Evolutionary conservation across 2,888 invertebrate species (phyloP).

Genomic region (Hydrotaea cyrtoneurina): DNA sequence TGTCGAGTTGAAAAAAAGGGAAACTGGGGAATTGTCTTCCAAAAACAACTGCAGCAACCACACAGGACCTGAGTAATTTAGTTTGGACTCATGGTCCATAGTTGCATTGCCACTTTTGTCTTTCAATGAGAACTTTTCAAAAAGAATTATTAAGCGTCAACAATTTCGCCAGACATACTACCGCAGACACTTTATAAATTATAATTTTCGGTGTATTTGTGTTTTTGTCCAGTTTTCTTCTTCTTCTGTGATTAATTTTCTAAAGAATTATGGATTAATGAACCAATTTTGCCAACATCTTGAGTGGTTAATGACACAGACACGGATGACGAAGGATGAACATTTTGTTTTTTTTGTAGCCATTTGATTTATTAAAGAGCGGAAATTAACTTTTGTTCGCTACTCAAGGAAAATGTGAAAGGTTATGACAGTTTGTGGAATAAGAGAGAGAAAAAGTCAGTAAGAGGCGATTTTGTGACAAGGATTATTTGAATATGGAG

Average conservation of each 20-base stretch:
- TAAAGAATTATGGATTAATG: background rate
- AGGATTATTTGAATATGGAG: too few species aligned
- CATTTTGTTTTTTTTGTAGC: too few species aligned
- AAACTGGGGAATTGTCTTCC: background rate
- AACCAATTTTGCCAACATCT: background rate
- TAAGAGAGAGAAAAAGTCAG: too few species aligned
- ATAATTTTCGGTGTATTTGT: too few species aligned
- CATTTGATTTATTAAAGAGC: background rate
- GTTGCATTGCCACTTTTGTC: background rate
- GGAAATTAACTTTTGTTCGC: too few species aligned
- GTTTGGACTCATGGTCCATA: background rate
- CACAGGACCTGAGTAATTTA: background rate
- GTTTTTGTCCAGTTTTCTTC: background rate
- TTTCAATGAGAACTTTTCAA: background rate
- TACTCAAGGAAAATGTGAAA: too few species aligned
- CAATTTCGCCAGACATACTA: too few species aligned
- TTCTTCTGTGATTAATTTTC: constrained; percentile 12
- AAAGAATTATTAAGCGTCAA: too few species aligned
- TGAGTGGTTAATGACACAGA: background rate
- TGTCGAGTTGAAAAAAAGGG: background rate
- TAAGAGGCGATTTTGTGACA: too few species aligned
- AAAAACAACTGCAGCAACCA: background rate
- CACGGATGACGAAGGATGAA: background rate
- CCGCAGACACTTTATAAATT: too few species aligned
- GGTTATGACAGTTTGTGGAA: too few species aligned